These are phyloP conservation scores for Antidorcas marsupialis DNA, from an alignment of 2,113 vertebrate genomes.

Conservation along the genomic window DNA sequence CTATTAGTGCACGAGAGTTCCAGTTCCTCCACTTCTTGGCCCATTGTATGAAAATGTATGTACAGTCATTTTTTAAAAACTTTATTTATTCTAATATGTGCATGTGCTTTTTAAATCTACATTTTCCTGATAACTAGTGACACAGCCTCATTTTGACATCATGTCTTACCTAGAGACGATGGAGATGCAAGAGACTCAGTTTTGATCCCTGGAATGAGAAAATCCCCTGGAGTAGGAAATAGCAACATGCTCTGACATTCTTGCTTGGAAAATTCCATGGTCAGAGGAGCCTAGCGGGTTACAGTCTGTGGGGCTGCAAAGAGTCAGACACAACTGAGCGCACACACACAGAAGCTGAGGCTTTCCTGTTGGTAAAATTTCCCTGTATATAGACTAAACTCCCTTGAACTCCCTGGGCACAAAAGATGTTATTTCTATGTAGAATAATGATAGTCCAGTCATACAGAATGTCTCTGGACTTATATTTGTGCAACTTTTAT, in stretches of 20 bases:
- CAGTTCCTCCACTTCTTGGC: background rate
- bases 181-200: background rate
- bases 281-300: background rate
- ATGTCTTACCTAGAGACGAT: background rate
- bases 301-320: background rate
- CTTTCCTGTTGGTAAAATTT: background rate
- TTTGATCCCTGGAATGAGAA: background rate
- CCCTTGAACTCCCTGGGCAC: background rate
- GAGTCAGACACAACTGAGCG: accelerated
- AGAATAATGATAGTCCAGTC: background rate
- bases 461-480: background rate
- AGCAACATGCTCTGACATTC: background rate
- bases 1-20: background rate
- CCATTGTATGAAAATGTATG: background rate
- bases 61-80: background rate
- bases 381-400: background rate
- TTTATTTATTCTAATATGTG: background rate
- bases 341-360: background rate
- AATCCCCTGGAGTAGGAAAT: background rate
- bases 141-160: background rate
- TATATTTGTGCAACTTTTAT: background rate
- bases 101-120: background rate
- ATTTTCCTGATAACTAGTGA: background rate
- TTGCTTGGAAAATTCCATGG: background rate
- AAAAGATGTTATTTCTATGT: background rate